Percentiles rank a stretch among this genome's conserved stretches.
These are phyloP conservation scores for Trichogramma pretiosum DNA, from an alignment of 1,140 invertebrate species.

Conservation along the genomic window DNA sequence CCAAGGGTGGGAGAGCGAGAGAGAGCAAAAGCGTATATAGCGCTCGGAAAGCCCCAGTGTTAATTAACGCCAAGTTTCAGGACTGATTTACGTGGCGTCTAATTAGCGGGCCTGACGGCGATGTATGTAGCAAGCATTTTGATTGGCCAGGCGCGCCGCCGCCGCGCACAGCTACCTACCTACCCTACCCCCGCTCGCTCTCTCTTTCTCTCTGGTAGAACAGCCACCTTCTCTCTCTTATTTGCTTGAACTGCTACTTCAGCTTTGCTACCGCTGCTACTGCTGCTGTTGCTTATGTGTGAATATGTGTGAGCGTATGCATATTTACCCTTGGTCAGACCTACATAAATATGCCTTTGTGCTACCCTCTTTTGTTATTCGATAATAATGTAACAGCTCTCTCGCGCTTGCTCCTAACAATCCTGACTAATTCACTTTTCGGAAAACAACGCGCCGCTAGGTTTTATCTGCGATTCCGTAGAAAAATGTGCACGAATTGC, in stretches of 20 bases:
- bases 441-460: not conserved
- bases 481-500: not conserved
- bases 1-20: no score
- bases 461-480: not conserved
- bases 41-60: slow-evolving; percentile 30
- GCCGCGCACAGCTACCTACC: not conserved
- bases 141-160: slow-evolving; percentile 31
- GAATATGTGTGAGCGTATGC: no score
- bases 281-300: no score
- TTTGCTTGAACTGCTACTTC: no score
- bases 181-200: not conserved
- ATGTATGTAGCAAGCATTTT: slow-evolving; percentile 43
- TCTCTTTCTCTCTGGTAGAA: not conserved
- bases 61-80: slow-evolving; percentile 47
- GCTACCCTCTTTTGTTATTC: no score
- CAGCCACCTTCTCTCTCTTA: slow-evolving; percentile 18
- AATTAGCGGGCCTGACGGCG: slow-evolving; percentile 43
- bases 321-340: no score
- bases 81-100: slow-evolving; percentile 47
- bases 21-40: no score
- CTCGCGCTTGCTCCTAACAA: no score
- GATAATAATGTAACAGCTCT: no score
- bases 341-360: no score
- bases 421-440: no score
- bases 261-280: no score